Conservation (phyloP, 2,113 vertebrate species). For the Cavia aperea region DNA sequence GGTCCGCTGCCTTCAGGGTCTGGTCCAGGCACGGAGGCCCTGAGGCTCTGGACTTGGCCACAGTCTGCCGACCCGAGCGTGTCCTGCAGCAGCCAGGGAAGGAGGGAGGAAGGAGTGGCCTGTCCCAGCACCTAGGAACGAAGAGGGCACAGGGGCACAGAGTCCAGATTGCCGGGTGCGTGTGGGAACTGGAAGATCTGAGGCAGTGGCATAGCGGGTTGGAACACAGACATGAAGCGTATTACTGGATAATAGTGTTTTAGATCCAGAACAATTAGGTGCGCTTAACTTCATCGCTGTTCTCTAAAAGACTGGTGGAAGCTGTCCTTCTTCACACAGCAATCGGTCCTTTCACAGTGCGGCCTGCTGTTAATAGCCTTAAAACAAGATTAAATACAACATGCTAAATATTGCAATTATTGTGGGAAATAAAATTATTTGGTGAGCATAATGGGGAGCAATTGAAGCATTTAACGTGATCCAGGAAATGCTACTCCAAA, state of each 20-base stretch:
- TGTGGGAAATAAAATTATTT: constrained; percentile 88
- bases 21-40: background rate
- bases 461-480: constrained; percentile 87
- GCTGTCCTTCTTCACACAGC: constrained; percentile 67
- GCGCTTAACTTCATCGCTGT: constrained; percentile 76
- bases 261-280: constrained; percentile 75
- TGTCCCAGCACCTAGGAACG: constrained; percentile 60
- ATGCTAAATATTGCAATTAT: constrained; percentile 85
- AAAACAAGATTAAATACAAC: constrained; percentile 84
- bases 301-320: constrained; percentile 70
- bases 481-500: constrained; percentile 88
- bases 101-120: background rate
- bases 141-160: constrained; percentile 32
- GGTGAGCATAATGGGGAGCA: constrained; percentile 85
- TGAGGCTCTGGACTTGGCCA: rapidly evolving
- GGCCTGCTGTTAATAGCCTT: constrained; percentile 80
- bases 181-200: constrained; percentile 68
- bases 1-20: constrained; percentile 35
- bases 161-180: constrained; percentile 66
- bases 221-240: constrained; percentile 69
- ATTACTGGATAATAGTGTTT: constrained; percentile 71
- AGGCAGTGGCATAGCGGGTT: constrained; percentile 60
- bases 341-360: constrained; percentile 76
- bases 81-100: background rate
- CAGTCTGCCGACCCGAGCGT: background rate